phyloP scores from a whole-genome alignment of 2,113 vertebrate genomes.

The Salvator merianae region DNA sequence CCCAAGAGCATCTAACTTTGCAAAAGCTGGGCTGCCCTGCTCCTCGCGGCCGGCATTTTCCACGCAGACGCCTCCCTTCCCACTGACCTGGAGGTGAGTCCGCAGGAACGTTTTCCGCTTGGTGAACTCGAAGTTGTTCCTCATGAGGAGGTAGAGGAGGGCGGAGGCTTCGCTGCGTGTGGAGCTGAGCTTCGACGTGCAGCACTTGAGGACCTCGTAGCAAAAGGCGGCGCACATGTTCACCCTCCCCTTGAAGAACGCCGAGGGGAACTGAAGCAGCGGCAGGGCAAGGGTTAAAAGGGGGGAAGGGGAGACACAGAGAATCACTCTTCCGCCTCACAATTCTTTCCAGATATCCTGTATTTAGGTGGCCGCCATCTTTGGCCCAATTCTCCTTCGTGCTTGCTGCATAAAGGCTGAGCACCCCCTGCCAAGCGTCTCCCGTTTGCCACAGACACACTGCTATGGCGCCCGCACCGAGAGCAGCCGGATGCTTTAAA shows the following conservation, averaged over 20 bases:
- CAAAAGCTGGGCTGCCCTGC: not conserved
- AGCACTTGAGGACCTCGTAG: conserved; percentile 95
- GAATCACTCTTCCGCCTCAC: too few relatives aligned
- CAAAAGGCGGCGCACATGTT: conserved; percentile 93
- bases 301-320: too few relatives aligned
- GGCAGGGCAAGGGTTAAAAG: not conserved
- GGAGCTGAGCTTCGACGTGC: conserved; percentile 89
- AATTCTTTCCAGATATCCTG: too few relatives aligned
- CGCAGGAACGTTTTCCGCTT: conserved; percentile 93
- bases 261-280: conserved; percentile 85
- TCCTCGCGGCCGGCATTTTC: not conserved
- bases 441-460: too few relatives aligned
- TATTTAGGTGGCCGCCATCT: too few relatives aligned
- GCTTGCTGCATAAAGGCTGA: too few relatives aligned
- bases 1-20: not conserved
- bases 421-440: too few relatives aligned
- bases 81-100: conserved; percentile 92
- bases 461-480: too few relatives aligned
- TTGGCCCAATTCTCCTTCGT: too few relatives aligned
- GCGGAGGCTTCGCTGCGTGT: conserved; percentile 90
- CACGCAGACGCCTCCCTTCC: not conserved
- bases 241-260: conserved; percentile 94
- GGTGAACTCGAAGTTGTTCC: conserved; percentile 96
- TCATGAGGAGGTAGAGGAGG: conserved; percentile 96
- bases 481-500: too few relatives aligned